phyloP scores from a whole-genome alignment of 30 jellyfish, hydroid and myxozoan genomes.

The Aurelia aurita region DNA sequence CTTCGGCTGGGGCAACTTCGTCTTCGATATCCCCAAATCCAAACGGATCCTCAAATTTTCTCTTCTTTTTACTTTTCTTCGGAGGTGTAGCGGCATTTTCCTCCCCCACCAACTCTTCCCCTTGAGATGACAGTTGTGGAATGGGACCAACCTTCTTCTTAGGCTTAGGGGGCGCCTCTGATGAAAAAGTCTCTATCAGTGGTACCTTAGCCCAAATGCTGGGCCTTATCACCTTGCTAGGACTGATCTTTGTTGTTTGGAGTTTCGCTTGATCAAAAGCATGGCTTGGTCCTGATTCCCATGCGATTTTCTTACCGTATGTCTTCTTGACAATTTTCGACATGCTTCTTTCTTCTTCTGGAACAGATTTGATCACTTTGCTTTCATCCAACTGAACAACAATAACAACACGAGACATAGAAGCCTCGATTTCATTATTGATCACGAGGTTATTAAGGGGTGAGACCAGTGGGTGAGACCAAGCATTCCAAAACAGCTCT shows the following conservation, averaged over 20 bases:
- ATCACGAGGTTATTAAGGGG: too few relatives aligned
- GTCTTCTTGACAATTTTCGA: slow-evolving; percentile 62
- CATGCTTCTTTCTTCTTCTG: slow-evolving; percentile 4
- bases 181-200: slow-evolving; percentile 22
- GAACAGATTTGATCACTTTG: too few relatives aligned
- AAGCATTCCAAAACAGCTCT: neutral
- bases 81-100: neutral
- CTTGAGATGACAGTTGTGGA: neutral
- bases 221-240: slow-evolving; percentile 37
- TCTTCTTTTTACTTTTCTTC: slow-evolving; percentile 32
- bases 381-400: too few relatives aligned
- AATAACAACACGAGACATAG: too few relatives aligned
- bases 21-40: slow-evolving; percentile 69
- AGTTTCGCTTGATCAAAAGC: slow-evolving; percentile 64
- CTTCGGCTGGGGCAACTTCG: slow-evolving; percentile 53
- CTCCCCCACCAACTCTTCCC: neutral
- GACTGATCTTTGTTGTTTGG: slow-evolving; percentile 14
- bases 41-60: slow-evolving; percentile 51
- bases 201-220: slow-evolving; percentile 72
- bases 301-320: slow-evolving; percentile 44
- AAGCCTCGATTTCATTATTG: too few relatives aligned
- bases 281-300: slow-evolving; percentile 47
- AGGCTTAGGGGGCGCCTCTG: slow-evolving; percentile 45
- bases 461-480: neutral
- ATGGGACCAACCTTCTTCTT: slow-evolving; percentile 8